Conservation (phyloP, 2,797 vertebrate genomes). For the Hypotaenidia okinawae region DNA sequence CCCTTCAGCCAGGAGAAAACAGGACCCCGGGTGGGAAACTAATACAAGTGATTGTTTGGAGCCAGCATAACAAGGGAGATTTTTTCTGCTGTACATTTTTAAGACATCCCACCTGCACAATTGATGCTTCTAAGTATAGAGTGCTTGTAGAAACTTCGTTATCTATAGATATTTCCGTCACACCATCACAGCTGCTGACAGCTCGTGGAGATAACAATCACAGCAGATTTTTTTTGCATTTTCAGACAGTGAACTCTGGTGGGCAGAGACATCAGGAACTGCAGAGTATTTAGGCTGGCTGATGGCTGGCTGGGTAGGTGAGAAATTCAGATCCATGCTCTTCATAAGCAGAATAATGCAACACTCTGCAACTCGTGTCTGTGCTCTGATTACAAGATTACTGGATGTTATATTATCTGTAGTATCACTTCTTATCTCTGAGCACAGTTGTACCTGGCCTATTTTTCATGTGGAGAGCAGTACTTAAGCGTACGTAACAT, state of each 20-base stretch:
- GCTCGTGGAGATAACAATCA: background rate
- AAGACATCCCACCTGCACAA: background rate
- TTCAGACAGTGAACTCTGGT: background rate
- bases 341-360: background rate
- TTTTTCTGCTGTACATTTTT: background rate
- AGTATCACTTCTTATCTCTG: background rate
- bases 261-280: background rate
- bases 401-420: background rate
- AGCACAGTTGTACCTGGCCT: background rate
- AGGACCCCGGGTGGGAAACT: background rate
- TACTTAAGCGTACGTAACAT: rapidly evolving
- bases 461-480: background rate
- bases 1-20: background rate
- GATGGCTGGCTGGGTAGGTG: background rate
- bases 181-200: background rate
- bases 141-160: background rate
- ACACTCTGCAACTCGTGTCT: background rate
- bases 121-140: background rate
- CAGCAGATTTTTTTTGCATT: background rate
- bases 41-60: background rate
- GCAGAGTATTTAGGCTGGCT: background rate
- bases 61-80: background rate
- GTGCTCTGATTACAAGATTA: background rate
- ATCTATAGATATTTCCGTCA: background rate
- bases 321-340: background rate